These are phyloP conservation scores for Platyscapa corneri DNA, from an alignment of 1,140 invertebrate species.

Conservation along the genomic window DNA sequence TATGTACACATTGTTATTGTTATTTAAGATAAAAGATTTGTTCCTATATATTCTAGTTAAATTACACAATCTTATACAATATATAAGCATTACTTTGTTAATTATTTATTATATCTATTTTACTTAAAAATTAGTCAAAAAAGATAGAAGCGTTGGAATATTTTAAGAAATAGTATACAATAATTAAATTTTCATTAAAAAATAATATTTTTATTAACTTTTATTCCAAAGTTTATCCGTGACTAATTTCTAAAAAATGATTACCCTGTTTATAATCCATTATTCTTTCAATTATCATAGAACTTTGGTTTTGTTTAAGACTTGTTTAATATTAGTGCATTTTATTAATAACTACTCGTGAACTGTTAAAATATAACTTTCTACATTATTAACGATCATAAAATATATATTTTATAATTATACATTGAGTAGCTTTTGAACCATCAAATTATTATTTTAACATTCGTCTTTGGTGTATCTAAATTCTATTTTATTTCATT, in stretches of 20 bases:
- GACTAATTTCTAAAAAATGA: not conserved
- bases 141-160: not conserved
- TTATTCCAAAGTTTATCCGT: constrained; percentile 5
- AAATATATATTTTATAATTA: constrained; percentile 15
- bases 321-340: not conserved
- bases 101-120: constrained; percentile 15
- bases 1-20: constrained; percentile 11
- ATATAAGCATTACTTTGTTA: constrained; percentile 32
- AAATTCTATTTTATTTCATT: not conserved
- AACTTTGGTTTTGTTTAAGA: constrained; percentile 23
- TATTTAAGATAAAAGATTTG: constrained; percentile 8
- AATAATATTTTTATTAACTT: not conserved
- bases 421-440: not conserved
- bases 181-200: constrained; percentile 5
- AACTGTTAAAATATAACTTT: not conserved
- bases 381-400: not conserved
- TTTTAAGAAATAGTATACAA: not conserved
- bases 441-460: constrained; percentile 10
- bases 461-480: constrained; percentile 18
- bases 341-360: not conserved
- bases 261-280: constrained; percentile 41
- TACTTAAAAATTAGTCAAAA: constrained; percentile 10
- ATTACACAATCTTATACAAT: constrained; percentile 19
- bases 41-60: constrained; percentile 18
- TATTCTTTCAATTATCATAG: constrained; percentile 3